Conservation (phyloP, 92 coral and sea anemone genomes). For the Scolanthus callimorphus region DNA sequence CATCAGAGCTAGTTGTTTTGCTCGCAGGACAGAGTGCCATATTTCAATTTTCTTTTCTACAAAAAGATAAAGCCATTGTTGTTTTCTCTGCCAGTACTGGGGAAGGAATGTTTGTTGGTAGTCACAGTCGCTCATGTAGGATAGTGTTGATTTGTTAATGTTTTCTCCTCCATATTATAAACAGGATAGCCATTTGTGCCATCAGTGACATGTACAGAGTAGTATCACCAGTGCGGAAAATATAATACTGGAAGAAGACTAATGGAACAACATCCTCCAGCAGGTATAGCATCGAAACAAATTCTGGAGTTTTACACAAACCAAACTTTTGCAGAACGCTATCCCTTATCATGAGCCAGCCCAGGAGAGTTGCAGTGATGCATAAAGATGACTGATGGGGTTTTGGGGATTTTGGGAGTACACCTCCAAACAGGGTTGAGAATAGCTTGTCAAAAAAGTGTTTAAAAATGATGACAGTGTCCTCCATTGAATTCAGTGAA, state of each 20-base stretch:
- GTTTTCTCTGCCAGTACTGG: conserved; percentile 26
- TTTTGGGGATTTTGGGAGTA: conserved; percentile 26
- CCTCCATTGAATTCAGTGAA: conserved; percentile 20
- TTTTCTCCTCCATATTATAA: conserved; percentile 27
- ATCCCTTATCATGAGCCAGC: conserved; percentile 29
- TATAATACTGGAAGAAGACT: conserved; percentile 29
- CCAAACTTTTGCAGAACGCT: conserved; percentile 21
- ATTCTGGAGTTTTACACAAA: conserved; percentile 24
- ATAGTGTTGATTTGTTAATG: conserved; percentile 46
- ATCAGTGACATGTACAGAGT: conserved; percentile 16
- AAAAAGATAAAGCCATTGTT: conserved; percentile 20
- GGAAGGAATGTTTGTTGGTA: conserved; percentile 37
- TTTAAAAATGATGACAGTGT: conserved; percentile 12
- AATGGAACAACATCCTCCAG: conserved; percentile 36
- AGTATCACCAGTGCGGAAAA: conserved; percentile 19
- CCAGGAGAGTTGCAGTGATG: conserved; percentile 26
- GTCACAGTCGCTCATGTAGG: conserved; percentile 37
- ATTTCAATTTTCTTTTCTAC: conserved; percentile 40
- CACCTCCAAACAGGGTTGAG: conserved; percentile 11
- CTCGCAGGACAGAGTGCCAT: conserved; percentile 24
- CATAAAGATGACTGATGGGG: conserved; percentile 24
- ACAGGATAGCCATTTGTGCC: conserved; percentile 31
- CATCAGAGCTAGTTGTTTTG: background rate
- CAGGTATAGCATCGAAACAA: conserved; percentile 11
- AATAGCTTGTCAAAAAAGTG: conserved; percentile 27